phyloP scores from a whole-genome alignment of 64 coral and sea anemone species.

The Pocillopora damicornis region DNA sequence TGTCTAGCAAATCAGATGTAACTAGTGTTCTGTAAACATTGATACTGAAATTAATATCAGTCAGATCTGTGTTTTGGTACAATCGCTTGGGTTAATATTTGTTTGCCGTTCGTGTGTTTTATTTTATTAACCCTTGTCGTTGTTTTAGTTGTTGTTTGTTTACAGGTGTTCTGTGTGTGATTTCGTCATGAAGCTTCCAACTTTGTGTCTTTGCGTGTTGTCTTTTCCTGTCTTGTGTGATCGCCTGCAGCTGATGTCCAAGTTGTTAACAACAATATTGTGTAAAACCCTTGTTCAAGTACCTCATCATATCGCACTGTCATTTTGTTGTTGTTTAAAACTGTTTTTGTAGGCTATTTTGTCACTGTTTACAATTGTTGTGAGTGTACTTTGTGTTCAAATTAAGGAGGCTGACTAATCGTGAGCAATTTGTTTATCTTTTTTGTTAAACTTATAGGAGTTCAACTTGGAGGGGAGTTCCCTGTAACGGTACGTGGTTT shows the following conservation, averaged over 20 bases:
- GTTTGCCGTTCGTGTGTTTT: neutral
- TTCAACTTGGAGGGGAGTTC: conserved; percentile 93
- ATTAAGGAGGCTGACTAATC: neutral
- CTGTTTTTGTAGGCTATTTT: no score
- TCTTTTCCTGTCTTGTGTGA: neutral
- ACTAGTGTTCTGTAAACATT: no score
- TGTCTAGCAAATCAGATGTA: no score
- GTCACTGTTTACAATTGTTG: neutral
- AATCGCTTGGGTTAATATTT: neutral
- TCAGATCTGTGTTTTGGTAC: no score
- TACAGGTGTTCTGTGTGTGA: neutral
- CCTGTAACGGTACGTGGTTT: conserved; percentile 61
- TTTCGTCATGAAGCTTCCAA: neutral
- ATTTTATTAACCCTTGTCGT: neutral
- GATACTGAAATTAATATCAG: no score
- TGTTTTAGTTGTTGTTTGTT: conserved; percentile 7
- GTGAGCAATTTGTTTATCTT: neutral
- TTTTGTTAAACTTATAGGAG: conserved; percentile 49
- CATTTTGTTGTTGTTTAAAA: neutral
- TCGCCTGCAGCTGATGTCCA: neutral
- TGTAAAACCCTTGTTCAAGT: neutral
- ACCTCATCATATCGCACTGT: neutral
- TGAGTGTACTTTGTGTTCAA: neutral
- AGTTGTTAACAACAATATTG: neutral
- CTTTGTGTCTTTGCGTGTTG: neutral